Evolutionary conservation across 1,140 invertebrate species (phyloP).

Genomic region (Papilio xuthus): DNA sequence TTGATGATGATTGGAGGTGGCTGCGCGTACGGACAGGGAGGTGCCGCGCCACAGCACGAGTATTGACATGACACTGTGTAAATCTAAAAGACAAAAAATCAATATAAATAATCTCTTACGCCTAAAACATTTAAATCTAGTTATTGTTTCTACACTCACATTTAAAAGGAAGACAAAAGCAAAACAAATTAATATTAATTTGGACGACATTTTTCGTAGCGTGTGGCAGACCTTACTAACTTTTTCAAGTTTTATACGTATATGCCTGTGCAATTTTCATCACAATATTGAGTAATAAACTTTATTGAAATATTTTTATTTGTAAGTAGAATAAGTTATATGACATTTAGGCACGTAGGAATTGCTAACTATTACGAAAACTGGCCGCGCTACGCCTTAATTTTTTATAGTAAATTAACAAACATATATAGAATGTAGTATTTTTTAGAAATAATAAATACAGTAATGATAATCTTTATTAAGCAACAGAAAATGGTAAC

Average conservation of each 20-base stretch:
- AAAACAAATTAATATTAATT: slow-evolving; percentile 33
- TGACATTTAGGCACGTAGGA: slow-evolving; percentile 31
- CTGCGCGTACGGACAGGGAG: slow-evolving; percentile 32
- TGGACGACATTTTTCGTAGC: slow-evolving; percentile 28
- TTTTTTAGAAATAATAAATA: no score
- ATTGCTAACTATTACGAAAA: slow-evolving; percentile 35
- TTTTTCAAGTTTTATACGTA: slow-evolving; percentile 34
- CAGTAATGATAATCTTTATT: no score
- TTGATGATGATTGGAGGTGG: slow-evolving; percentile 47
- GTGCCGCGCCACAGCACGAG: slow-evolving; percentile 34
- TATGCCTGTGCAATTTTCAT: slow-evolving; percentile 23
- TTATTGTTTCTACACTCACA: background rate
- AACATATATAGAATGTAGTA: no score
- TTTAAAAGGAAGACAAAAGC: slow-evolving; percentile 35
- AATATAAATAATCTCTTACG: background rate
- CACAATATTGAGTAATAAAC: slow-evolving; percentile 27
- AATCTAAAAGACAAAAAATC: slow-evolving; percentile 41
- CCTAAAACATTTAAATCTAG: background rate
- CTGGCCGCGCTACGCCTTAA: slow-evolving; percentile 1
- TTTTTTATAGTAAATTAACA: background rate
- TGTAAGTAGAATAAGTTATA: slow-evolving; percentile 23
- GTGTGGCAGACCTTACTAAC: slow-evolving; percentile 6
- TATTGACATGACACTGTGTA: slow-evolving; percentile 44
- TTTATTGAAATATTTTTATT: slow-evolving; percentile 31
- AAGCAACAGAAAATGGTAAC: no score